phyloP scores from a whole-genome alignment of 2,113 vertebrate species.

The Anser cygnoides region DNA sequence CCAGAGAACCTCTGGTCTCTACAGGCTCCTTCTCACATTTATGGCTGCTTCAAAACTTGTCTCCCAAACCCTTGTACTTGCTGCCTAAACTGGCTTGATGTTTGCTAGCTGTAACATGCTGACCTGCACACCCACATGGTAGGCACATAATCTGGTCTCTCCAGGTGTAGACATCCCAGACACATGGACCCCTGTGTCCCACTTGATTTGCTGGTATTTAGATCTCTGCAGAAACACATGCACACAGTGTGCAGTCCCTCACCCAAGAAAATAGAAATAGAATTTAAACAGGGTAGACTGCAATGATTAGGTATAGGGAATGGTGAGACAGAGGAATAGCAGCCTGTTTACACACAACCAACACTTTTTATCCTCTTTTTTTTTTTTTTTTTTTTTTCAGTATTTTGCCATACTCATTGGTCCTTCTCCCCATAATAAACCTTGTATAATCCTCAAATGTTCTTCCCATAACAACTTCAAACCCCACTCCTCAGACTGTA shows the following conservation, averaged over 20 bases:
- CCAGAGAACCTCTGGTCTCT: not conserved
- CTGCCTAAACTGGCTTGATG: not conserved
- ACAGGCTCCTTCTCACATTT: not conserved
- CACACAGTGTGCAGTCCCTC: not conserved
- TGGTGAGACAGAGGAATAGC: not conserved
- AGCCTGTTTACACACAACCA: accelerated
- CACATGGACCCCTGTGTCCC: not conserved
- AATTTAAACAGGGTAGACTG: not conserved
- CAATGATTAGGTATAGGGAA: not conserved
- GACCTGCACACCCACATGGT: accelerated
- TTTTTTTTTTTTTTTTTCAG: not conserved
- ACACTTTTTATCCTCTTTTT: not conserved
- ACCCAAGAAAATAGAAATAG: not conserved
- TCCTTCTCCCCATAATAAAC: not conserved
- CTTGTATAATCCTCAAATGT: not conserved
- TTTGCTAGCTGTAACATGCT: not conserved
- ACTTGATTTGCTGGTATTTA: not conserved
- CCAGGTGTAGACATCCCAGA: not conserved
- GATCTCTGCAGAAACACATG: not conserved
- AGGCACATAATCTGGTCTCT: not conserved
- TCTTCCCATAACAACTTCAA: not conserved
- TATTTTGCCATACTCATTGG: not conserved
- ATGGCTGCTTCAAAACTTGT: not conserved
- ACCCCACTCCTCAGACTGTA: not conserved
- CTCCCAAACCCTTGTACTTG: not conserved